Evolutionary conservation across 1,140 invertebrate genomes (phyloP), one percentile per base, ranked within the genome.

Genomic region (Eumaeus atala): DNA sequence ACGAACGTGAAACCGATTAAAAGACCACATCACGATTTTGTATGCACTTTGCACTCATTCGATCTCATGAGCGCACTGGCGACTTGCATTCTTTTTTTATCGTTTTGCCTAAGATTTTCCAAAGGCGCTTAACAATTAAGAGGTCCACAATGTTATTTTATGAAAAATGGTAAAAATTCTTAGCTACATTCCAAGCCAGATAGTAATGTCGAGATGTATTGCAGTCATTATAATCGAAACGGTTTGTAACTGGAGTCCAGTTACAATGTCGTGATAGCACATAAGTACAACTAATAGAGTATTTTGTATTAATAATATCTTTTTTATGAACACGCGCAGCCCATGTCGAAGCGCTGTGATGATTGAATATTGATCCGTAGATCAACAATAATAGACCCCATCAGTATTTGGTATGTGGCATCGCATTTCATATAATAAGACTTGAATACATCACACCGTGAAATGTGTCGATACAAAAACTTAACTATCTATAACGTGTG

Each of bases 401-500:
- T 85, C 81, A 87, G 75, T 59, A 67, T 60, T 62, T 64, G 83
- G 81, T 84, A 84, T 84, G 81, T 84, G 74, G 77, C 72, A 83
- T 79, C 77, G 80, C 78, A 84, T 84, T 87, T 87, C 80, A 87
- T 85, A 85, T 84, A 85, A 87, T 85, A 85, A 84, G 79, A 85
- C 60, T 78, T 79, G 70, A 83, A 87, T 85, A 85, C 78, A 75
- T 83, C 78, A 73, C 69, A 84, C 84, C 84, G 84, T 87, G 82
- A 87, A 87, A 87, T 83, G 81, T 84, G 67, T 73, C 73, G 80
- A 77, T 79, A 84, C 68, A 87, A 87, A 85, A 85, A 87, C 78
- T 87, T 82, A 83, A 84, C 80, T 83, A 82, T 84, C 78, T 85
- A 85, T 87, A 85, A 87, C 84, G 81, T 87, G 84, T 85, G 84